Conservation (phyloP, 2,888 invertebrate genomes). For the Anthophora plumipes region DNA sequence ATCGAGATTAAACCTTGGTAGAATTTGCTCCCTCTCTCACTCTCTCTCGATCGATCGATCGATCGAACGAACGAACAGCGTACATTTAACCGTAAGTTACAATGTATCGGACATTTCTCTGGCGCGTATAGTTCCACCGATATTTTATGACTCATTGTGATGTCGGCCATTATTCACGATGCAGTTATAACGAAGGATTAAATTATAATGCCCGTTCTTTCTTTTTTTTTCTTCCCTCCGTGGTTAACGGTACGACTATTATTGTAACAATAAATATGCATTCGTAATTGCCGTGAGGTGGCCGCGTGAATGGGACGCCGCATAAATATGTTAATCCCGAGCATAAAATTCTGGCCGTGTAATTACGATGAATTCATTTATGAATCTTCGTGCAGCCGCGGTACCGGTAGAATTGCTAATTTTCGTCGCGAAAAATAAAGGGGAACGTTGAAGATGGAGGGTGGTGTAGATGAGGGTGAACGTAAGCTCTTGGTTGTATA, state of each 20-base stretch:
- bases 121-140: conserved; percentile 49
- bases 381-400: not conserved
- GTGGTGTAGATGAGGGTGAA: not conserved
- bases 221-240: no score
- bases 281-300: conserved; percentile 47
- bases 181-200: conserved; percentile 64
- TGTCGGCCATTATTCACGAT: conserved; percentile 64
- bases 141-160: conserved; percentile 66
- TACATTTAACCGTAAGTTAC: conserved; percentile 48
- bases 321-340: conserved; percentile 54
- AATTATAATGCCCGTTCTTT: conserved; percentile 62
- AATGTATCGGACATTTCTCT: conserved; percentile 60
- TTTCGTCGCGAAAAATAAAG: conserved; percentile 10
- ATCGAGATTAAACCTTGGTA: conserved; percentile 49
- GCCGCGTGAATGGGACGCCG: conserved; percentile 46
- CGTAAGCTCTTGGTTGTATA: not conserved
- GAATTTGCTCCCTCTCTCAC: conserved; percentile 11
- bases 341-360: conserved; percentile 44
- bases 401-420: conserved; percentile 11
- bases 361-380: conserved; percentile 53
- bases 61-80: conserved; percentile 13
- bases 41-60: not conserved
- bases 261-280: conserved; percentile 65
- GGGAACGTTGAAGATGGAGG: not conserved
- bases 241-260: conserved; percentile 62